A percentile compares a stretch with the other conserved stretches of the same genome.
These are phyloP conservation scores for Thera britannica DNA, from an alignment of 2,888 invertebrate species.

Conservation along the genomic window DNA sequence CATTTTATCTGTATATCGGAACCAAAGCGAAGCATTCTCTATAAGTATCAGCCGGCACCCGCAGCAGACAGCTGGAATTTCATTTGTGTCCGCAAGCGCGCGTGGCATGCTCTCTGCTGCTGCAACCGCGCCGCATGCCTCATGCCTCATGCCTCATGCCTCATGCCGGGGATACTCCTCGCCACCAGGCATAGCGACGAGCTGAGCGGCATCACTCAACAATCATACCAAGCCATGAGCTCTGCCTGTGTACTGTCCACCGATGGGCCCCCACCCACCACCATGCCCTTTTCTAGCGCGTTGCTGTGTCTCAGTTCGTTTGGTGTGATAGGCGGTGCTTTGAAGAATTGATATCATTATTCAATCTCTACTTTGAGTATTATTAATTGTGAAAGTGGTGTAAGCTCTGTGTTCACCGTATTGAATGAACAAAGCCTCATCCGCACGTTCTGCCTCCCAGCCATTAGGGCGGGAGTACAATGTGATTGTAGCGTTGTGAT, in stretches of 20 bases:
- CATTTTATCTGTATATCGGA: neutral
- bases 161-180: neutral
- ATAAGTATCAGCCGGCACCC: conserved; percentile 5
- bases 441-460: conserved; percentile 4
- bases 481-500: conserved; percentile 9
- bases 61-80: conserved; percentile 12
- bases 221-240: neutral
- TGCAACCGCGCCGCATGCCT: conserved; percentile 1
- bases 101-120: conserved; percentile 4
- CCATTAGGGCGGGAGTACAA: conserved; percentile 9
- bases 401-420: neutral
- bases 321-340: too few species aligned
- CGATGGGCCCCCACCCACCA: too few species aligned
- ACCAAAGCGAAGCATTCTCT: neutral
- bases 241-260: too few species aligned
- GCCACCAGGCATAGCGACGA: neutral
- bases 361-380: too few species aligned
- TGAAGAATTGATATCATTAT: too few species aligned
- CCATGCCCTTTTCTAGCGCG: too few species aligned
- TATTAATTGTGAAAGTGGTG: neutral
- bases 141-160: neutral
- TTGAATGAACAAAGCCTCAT: conserved; percentile 4
- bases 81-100: conserved; percentile 3
- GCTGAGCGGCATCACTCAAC: neutral
- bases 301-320: too few species aligned